These are phyloP conservation scores for Aurelia aurita complex sp. Pacific DNA, from an alignment of 30 jellyfish, hydroid and myxozoan genomes.

Conservation along the genomic window DNA sequence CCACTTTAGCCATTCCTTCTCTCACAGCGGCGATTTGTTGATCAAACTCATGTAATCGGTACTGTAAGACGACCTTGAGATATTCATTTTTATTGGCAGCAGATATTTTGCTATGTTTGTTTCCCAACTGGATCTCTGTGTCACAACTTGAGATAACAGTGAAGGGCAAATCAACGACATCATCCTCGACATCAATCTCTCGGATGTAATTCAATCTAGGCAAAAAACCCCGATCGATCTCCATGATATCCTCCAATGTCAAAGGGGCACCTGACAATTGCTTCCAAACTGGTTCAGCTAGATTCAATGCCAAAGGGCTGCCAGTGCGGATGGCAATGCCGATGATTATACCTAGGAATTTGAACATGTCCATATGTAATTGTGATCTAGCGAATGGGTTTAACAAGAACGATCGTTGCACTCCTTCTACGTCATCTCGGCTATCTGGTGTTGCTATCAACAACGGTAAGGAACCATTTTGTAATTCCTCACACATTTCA, in stretches of 20 bases:
- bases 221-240: constrained; percentile 78
- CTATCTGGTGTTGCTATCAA: constrained; percentile 85
- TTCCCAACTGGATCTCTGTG: constrained; percentile 41
- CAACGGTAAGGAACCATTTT: constrained; percentile 82
- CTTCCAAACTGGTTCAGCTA: constrained; percentile 96
- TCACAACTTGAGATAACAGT: constrained; percentile 61
- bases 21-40: constrained; percentile 82
- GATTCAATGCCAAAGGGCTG: constrained; percentile 78
- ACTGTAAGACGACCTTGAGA: constrained; percentile 39
- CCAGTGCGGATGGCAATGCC: constrained; percentile 92
- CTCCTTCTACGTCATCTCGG: constrained; percentile 69
- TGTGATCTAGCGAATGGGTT: constrained; percentile 64
- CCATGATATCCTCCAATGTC: constrained; percentile 75
- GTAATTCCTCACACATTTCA: constrained; percentile 92
- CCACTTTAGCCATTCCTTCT: constrained; percentile 85
- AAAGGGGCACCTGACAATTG: constrained; percentile 70
- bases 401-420: constrained; percentile 55
- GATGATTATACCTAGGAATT: constrained; percentile 75
- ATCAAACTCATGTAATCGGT: constrained; percentile 77
- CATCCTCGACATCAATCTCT: constrained; percentile 54
- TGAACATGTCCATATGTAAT: constrained; percentile 67
- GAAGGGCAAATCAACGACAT: constrained; percentile 59
- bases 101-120: constrained; percentile 50
- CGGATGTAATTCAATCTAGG: constrained; percentile 57
- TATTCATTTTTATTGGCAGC: constrained; percentile 59